These are phyloP conservation scores for Acanthurus tractus DNA, from an alignment of 2,797 vertebrate species.

Conservation along the genomic window DNA sequence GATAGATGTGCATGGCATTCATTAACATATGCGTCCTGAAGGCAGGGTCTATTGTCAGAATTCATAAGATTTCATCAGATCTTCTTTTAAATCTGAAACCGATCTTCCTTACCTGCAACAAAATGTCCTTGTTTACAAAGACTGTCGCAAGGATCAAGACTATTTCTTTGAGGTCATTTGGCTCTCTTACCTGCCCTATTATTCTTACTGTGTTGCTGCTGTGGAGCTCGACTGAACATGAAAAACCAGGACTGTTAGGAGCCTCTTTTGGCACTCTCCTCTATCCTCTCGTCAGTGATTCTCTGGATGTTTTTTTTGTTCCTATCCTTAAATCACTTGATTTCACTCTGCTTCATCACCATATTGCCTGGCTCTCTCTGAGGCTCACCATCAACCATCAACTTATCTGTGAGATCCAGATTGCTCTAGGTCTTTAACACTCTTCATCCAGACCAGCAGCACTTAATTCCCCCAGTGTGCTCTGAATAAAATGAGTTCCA, in stretches of 20 bases:
- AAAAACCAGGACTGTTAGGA: conserved; percentile 16
- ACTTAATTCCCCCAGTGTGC: neutral
- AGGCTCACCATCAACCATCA: neutral
- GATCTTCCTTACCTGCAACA: neutral
- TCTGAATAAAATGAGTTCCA: conserved; percentile 1
- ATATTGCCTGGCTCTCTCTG: neutral
- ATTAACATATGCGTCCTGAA: conserved; percentile 20
- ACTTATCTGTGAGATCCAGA: conserved; percentile 20
- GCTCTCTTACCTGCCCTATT: neutral
- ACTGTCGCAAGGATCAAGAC: neutral
- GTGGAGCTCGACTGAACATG: conserved; percentile 1
- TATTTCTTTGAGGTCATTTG: conserved; percentile 1
- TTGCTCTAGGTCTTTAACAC: neutral
- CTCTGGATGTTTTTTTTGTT: conserved; percentile 9
- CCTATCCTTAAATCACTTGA: conserved; percentile 20
- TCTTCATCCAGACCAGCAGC: neutral
- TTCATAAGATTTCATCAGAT: conserved; percentile 4
- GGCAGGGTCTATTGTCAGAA: conserved; percentile 4
- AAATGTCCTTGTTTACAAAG: conserved; percentile 7
- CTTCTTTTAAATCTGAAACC: conserved; percentile 1
- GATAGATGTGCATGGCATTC: neutral
- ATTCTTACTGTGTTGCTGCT: conserved; percentile 3
- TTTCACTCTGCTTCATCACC: conserved; percentile 12
- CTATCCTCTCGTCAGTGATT: neutral
- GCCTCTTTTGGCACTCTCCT: neutral